Evolutionary conservation across 1,140 invertebrate species (phyloP).

Genomic region (Samia ricini): DNA sequence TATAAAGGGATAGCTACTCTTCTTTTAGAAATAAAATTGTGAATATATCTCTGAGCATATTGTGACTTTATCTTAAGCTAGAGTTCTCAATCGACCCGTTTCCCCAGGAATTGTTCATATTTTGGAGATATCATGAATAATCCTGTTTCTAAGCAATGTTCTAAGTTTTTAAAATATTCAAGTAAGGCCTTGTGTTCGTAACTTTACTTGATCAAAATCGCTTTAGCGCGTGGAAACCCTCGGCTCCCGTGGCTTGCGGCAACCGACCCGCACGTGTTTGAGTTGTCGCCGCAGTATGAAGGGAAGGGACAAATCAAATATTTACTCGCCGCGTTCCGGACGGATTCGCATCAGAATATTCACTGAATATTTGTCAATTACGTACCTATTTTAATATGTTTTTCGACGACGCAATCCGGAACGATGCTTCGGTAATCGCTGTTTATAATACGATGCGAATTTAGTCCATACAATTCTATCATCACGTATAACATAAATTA

Average conservation of each 20-base stretch:
- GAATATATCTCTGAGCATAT: no score
- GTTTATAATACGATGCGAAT: neutral
- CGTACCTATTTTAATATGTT: conserved; percentile 8
- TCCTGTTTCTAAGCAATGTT: no score
- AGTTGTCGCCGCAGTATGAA: conserved; percentile 13
- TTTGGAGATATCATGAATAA: no score
- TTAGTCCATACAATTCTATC: neutral
- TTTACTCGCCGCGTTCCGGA: conserved; percentile 17
- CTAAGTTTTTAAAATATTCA: no score
- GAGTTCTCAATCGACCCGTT: no score
- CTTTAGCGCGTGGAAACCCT: neutral
- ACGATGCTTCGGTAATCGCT: conserved; percentile 1
- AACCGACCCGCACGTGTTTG: conserved; percentile 10
- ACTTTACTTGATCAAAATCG: neutral
- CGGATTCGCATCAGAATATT: neutral
- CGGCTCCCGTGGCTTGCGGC: neutral
- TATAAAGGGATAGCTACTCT: no score
- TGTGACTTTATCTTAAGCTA: no score
- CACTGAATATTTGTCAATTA: conserved; percentile 15
- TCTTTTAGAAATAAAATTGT: no score
- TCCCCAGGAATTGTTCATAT: no score
- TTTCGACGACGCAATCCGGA: conserved; percentile 1
- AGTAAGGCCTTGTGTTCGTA: no score
- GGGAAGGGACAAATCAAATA: conserved; percentile 25
- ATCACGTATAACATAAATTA: neutral